These are phyloP conservation scores for Dasysyrphus tricinctus DNA, from an alignment of 2,888 invertebrate species.

Conservation along the genomic window DNA sequence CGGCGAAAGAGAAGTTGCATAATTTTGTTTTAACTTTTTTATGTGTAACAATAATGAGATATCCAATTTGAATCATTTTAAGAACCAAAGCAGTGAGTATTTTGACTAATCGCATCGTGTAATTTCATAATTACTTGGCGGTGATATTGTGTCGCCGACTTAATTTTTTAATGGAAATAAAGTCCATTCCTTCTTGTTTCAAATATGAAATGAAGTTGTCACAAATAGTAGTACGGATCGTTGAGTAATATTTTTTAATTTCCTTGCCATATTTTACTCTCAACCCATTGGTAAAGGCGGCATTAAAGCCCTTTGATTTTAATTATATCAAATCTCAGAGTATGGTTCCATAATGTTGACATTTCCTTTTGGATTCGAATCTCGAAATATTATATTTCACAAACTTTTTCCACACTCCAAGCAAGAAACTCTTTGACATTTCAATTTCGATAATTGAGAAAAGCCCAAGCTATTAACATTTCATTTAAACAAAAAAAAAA, in stretches of 20 bases:
- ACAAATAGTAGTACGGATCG: neutral
- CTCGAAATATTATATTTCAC: neutral
- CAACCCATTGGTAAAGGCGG: neutral
- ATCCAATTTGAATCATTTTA: too few relatives aligned
- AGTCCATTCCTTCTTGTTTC: neutral
- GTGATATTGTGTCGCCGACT: neutral
- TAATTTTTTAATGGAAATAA: neutral
- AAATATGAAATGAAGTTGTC: neutral
- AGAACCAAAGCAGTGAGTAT: too few relatives aligned
- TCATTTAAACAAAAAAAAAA: neutral
- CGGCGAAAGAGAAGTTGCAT: too few relatives aligned
- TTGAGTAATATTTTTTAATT: neutral
- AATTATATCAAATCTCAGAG: neutral
- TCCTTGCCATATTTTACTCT: neutral
- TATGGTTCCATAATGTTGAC: neutral
- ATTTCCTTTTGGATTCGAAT: neutral
- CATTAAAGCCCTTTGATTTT: neutral
- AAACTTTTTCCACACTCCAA: neutral
- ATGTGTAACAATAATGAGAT: too few relatives aligned
- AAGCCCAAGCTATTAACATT: neutral
- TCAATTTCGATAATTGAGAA: constrained; percentile 7
- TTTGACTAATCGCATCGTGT: too few relatives aligned
- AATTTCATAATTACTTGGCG: too few relatives aligned
- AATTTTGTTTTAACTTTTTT: too few relatives aligned
- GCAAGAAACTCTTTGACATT: neutral